Base-by-base conservation (phyloP, 2,888 invertebrate genomes). In the Polydrusus cervinus region DNA sequence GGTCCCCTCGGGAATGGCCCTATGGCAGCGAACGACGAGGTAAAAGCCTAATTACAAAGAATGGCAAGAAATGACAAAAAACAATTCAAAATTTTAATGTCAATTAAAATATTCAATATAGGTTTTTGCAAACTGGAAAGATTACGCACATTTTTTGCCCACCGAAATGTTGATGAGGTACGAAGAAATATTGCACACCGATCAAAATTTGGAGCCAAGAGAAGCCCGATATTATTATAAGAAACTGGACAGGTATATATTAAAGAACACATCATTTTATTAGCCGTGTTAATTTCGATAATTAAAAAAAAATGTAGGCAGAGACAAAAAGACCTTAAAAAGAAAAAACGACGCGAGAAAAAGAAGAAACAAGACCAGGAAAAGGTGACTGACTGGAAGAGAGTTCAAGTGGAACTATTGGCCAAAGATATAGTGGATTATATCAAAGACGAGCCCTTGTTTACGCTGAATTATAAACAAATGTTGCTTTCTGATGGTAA, bases 171-270 rank as follows among this genome's bases (percentile, higher is more conserved):
- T 85, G 13, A 66, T 81, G 20, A 77, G 84, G 71, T 81, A 83
- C 55, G 82, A 86, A 47, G 81, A 84, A 65, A 80, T 85, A 30
- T 77, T 86, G 13, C 83, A 83, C 60, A 83, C 83, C 1, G 82
- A 84, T 49, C 81, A 83, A 61, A 84, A 82, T 75, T 74, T 86
- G 51, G 83, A 84, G 64, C 83, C 84, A 0, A 79, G 80, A 73
- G 84, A 83, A 34, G 86, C 86, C 0, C 67, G 80, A 10, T 81
- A 81, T 51, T 85, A 84, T 74, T 86, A 85, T 67, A 85, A 84
- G 69, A 78, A 81, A 72, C 64, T 85, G 14, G 83, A 84, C 60
- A 81, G 75, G 68, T 75, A n/a, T n/a, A n/a, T 40, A n/a, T n/a
- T 13, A 43, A 43, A 43, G 43, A 43, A 43, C 6, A 13, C 38